These are phyloP conservation scores for Oncorhynchus masou DNA, from an alignment of 2,113 vertebrate genomes.

Conservation along the genomic window DNA sequence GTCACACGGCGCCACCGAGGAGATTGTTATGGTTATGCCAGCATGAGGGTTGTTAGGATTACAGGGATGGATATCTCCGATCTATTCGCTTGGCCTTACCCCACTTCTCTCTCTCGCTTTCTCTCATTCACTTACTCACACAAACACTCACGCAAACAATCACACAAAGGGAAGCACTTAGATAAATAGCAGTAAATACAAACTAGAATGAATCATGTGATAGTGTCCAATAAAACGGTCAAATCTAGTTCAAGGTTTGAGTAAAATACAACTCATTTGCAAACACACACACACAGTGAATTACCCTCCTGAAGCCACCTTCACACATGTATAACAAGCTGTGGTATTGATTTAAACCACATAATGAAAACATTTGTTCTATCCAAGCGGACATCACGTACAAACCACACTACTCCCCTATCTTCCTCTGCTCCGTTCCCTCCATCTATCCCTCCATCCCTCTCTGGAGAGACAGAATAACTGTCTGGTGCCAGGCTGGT, in stretches of 20 bases:
- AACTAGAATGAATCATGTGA: not conserved
- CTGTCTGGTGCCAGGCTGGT: conserved; percentile 37
- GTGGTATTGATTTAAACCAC: not conserved
- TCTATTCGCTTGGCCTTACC: conserved; percentile 19
- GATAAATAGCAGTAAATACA: not conserved
- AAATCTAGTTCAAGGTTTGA: not conserved
- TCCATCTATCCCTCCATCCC: not conserved
- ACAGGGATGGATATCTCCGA: conserved; percentile 52
- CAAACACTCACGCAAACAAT: conserved; percentile 11
- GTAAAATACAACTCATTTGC: not conserved
- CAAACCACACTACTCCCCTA: not conserved
- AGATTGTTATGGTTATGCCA: conserved; percentile 60
- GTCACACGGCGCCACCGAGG: conserved; percentile 61
- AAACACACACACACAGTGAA: not conserved
- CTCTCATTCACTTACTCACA: not conserved
- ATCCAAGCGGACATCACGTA: not conserved
- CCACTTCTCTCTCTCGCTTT: not conserved
- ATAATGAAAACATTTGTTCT: not conserved
- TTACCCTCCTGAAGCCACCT: not conserved
- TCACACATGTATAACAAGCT: not conserved
- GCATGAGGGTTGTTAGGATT: conserved; percentile 67
- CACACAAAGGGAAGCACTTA: not conserved
- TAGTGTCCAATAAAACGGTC: not conserved
- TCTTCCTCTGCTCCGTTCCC: not conserved
- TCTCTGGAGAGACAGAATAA: conserved; percentile 13